phyloP scores from a whole-genome alignment of 1,140 invertebrate genomes.

The Triops longicaudatus region DNA sequence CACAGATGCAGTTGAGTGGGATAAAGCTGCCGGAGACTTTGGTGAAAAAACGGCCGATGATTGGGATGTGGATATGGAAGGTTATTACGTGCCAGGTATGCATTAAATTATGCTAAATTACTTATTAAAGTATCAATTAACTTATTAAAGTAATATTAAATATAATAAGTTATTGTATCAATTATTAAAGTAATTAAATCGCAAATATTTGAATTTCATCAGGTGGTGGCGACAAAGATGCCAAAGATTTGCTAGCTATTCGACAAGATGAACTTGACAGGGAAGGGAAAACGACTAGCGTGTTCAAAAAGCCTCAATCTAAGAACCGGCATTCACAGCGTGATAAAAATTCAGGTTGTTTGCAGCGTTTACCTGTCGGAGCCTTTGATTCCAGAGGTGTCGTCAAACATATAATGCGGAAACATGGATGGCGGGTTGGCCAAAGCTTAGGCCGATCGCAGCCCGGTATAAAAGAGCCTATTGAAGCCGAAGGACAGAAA shows the following conservation, averaged over 20 bases:
- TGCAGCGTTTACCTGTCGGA: slow-evolving; percentile 43
- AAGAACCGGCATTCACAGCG: neutral
- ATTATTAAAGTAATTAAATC: too few species aligned
- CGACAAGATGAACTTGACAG: slow-evolving; percentile 37
- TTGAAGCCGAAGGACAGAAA: slow-evolving; percentile 27
- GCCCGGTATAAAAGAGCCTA: slow-evolving; percentile 35
- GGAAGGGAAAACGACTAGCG: slow-evolving; percentile 31
- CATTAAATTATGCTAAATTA: neutral
- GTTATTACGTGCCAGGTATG: slow-evolving; percentile 44
- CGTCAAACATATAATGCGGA: slow-evolving; percentile 45
- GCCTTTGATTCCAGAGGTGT: slow-evolving; percentile 41
- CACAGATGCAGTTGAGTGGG: slow-evolving; percentile 52
- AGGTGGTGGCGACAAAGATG: slow-evolving; percentile 35
- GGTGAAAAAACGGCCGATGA: slow-evolving; percentile 53
- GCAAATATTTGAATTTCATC: too few species aligned
- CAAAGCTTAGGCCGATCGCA: slow-evolving; percentile 42
- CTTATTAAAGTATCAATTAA: neutral
- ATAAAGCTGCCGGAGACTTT: slow-evolving; percentile 47
- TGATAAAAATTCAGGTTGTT: neutral
- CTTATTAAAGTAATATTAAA: too few species aligned
- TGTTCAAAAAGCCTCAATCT: slow-evolving; percentile 30
- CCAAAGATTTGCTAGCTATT: slow-evolving; percentile 38
- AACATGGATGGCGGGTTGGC: slow-evolving; percentile 50
- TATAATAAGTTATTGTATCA: too few species aligned
- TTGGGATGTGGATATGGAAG: slow-evolving; percentile 52